Evolutionary conservation across 2,888 invertebrate genomes (phyloP).

Genomic region (Cantharis lateralis): DNA sequence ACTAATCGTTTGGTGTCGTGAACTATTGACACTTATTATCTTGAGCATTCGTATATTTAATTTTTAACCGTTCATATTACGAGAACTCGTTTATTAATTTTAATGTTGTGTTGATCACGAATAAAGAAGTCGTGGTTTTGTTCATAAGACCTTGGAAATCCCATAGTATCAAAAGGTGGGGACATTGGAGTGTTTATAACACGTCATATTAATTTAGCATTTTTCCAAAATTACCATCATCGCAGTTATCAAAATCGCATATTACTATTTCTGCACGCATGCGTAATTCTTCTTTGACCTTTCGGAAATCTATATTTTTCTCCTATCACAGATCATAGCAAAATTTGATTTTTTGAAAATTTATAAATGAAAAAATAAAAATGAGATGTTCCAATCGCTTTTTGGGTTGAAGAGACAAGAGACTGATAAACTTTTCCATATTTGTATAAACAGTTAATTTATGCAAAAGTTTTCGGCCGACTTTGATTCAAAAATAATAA

Average conservation of each 20-base stretch:
- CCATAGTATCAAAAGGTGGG: conserved; percentile 31
- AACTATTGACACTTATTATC: conserved; percentile 26
- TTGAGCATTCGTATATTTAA: conserved; percentile 13
- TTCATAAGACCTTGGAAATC: conserved; percentile 36
- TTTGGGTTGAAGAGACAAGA: too few species aligned
- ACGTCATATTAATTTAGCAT: conserved; percentile 18
- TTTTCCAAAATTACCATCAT: neutral
- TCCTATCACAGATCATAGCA: neutral
- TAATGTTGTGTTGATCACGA: conserved; percentile 6
- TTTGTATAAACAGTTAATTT: too few species aligned
- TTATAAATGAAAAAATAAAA: too few species aligned
- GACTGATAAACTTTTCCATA: too few species aligned
- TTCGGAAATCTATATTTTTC: neutral
- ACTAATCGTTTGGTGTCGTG: conserved; percentile 1
- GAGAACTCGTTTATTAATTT: conserved; percentile 9
- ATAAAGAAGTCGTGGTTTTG: conserved; percentile 20
- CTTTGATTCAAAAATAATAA: too few species aligned
- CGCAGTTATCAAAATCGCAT: neutral
- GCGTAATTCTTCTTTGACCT: neutral
- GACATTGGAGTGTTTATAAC: conserved; percentile 25
- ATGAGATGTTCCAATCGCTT: too few species aligned
- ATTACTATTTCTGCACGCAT: neutral
- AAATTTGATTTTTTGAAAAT: too few species aligned
- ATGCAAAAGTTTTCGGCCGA: too few species aligned
- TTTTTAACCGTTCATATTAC: neutral